phyloP scores from a whole-genome alignment of 2,888 invertebrate species.

The Leptopilina drosophilae region DNA sequence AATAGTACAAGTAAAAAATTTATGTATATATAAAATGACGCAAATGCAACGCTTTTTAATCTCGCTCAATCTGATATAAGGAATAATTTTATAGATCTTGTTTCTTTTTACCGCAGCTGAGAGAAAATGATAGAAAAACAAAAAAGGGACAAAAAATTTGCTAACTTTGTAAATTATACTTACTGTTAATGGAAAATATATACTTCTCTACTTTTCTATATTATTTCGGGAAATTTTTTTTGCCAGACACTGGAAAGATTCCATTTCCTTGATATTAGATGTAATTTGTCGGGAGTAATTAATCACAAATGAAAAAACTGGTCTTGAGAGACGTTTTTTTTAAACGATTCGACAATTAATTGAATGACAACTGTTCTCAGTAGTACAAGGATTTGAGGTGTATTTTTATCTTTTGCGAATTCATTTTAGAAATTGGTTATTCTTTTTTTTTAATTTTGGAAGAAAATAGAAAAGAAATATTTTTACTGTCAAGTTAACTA shows the following conservation, averaged over 20 bases:
- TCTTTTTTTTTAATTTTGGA: too few species aligned
- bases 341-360: conserved; percentile 8
- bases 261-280: conserved; percentile 26
- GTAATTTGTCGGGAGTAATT: not conserved
- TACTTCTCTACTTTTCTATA: not conserved
- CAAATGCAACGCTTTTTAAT: conserved; percentile 4
- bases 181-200: too few species aligned
- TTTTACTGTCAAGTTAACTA: too few species aligned
- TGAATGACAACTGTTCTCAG: not conserved
- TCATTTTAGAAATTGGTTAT: not conserved
- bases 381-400: not conserved
- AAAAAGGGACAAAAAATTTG: too few species aligned
- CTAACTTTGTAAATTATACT: too few species aligned
- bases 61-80: not conserved
- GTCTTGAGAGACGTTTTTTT: conserved; percentile 20
- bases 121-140: not conserved
- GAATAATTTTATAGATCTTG: not conserved
- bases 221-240: not conserved
- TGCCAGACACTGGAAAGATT: conserved; percentile 8
- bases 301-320: conserved; percentile 2
- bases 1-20: not conserved
- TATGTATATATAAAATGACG: conserved; percentile 2
- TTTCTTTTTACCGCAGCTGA: not conserved
- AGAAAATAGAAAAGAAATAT: too few species aligned
- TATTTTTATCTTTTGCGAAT: conserved; percentile 1